These are phyloP conservation scores for Chiloscyllium plagiosum DNA, from an alignment of 2,113 vertebrate species.

Conservation along the genomic window DNA sequence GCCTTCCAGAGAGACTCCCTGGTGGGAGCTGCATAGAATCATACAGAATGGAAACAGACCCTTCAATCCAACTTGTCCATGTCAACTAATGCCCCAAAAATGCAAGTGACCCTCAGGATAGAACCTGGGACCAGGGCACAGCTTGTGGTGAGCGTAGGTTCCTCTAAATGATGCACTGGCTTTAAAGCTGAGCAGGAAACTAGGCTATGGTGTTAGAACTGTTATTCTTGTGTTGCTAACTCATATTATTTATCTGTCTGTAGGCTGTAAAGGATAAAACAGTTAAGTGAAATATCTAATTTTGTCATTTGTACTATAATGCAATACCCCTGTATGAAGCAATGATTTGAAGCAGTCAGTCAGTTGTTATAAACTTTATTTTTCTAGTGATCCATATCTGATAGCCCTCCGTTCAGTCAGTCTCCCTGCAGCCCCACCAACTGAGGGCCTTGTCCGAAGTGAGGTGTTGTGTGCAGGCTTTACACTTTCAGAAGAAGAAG, in stretches of 20 bases:
- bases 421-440: constrained; percentile 67
- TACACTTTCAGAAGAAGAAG: constrained; percentile 72
- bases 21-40: background rate
- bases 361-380: constrained; percentile 22
- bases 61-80: too few species aligned
- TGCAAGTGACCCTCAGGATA: background rate
- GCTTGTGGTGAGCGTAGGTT: too few species aligned
- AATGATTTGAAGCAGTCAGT: background rate
- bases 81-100: background rate
- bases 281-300: background rate
- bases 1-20: background rate
- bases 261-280: background rate
- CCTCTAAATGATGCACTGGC: background rate
- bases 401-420: constrained; percentile 86
- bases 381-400: constrained; percentile 79
- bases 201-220: background rate
- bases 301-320: background rate
- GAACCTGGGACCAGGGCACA: background rate
- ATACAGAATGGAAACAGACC: too few species aligned
- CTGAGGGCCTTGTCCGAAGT: constrained; percentile 57
- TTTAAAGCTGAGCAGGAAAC: background rate
- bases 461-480: constrained; percentile 90
- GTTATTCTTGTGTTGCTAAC: background rate
- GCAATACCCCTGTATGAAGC: background rate
- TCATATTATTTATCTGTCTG: background rate